phyloP scores from a whole-genome alignment of 2,797 vertebrate species.

The Alauda arvensis region DNA sequence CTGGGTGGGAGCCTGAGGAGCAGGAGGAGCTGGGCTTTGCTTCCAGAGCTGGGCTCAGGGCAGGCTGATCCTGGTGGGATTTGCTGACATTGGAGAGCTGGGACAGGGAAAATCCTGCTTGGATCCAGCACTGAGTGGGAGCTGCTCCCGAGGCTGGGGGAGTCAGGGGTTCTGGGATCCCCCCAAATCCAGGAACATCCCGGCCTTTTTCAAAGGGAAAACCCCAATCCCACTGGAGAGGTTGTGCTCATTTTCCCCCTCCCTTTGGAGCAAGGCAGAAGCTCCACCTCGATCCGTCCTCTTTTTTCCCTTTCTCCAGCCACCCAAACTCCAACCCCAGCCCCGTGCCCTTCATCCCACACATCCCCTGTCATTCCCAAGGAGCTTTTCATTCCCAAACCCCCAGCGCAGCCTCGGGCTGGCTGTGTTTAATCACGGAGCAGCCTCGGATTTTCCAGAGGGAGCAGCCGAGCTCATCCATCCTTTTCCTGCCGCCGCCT shows the following conservation, averaged over 20 bases:
- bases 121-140: neutral
- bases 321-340: fast-evolving
- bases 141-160: neutral
- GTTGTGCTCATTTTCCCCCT: fast-evolving
- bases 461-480: neutral
- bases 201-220: neutral
- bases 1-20: fast-evolving
- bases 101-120: neutral
- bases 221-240: neutral
- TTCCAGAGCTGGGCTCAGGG: neutral
- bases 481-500: neutral
- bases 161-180: fast-evolving
- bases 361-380: neutral
- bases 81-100: neutral
- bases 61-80: neutral
- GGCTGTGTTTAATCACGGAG: neutral
- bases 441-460: neutral
- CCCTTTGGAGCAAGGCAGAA: fast-evolving
- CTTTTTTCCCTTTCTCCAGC: neutral
- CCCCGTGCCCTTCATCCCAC: neutral
- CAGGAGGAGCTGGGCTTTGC: neutral
- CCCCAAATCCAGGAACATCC: neutral
- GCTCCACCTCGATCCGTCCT: neutral
- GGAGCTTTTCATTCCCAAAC: neutral
- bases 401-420: fast-evolving